Evolutionary conservation across 2,113 vertebrate genomes (phyloP), one percentile per base, ranked within the genome.

Genomic region (Meriones unguiculatus): DNA sequence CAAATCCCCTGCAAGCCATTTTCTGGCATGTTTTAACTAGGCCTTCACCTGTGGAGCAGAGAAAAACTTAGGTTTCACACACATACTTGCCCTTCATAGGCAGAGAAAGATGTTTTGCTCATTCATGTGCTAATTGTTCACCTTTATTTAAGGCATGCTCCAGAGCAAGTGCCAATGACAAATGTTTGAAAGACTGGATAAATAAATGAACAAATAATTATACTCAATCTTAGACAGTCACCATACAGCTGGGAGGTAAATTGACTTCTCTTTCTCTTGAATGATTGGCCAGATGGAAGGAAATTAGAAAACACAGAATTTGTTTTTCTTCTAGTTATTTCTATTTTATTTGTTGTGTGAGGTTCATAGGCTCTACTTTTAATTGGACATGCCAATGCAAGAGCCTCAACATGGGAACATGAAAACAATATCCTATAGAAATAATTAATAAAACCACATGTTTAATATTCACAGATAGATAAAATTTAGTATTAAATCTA

Each of bases 161-260:
- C 57, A 89, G 78, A 89, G 72, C 41, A 92, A 92, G 85, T 46
- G 38, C 67, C 78, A 94, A 92, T 15, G 65, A 78, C 22, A 93
- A 70, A 82, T 72, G 17, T 82, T 67, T 87, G 18, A 86, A 89
- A 35, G 84, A 78, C 20, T 20, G 62, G 28, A 70, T 92, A 41
- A 54, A 81, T 62, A 87, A 77, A 67, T 50, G 24, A 91, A 90
- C 46, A 93, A 76, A 70, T 93, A 93, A 91, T 50, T 72, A 69
- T 50, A 70, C 3, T 93, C 59, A 54, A 38, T 91, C 52, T 88
- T 91, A 20, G 20, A 22, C 30, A 87, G 17, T 72, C 52, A 91
- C 76, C 62, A 84, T 75, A 87, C 46, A 91, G 28, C 69, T 62
- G 57, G 41, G 46, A 78, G 13, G 17, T 93, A 93, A 91, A 76